Evolutionary conservation across 2,888 invertebrate species (phyloP).

Genomic region (Trissolcus japonicus): DNA sequence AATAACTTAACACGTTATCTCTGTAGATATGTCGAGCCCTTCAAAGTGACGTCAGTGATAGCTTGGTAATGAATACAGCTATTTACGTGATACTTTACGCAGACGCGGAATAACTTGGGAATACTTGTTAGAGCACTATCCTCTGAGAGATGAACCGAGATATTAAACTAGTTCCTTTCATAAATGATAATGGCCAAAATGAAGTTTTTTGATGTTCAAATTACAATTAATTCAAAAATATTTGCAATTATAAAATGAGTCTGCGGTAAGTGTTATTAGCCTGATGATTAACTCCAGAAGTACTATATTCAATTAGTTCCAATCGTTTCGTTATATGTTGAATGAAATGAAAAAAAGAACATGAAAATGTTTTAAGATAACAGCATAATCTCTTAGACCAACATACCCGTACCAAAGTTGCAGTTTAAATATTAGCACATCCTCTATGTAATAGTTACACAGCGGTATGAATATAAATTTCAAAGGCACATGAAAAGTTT

Average conservation of each 20-base stretch:
- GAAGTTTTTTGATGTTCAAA: too few relatives aligned
- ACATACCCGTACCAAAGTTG: slow-evolving; percentile 9
- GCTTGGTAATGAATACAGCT: slow-evolving; percentile 36
- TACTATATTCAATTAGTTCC: too few relatives aligned
- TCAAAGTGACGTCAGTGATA: slow-evolving; percentile 43
- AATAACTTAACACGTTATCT: slow-evolving; percentile 47
- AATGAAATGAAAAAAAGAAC: too few relatives aligned
- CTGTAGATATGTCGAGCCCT: slow-evolving; percentile 28
- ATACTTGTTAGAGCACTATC: slow-evolving; percentile 14
- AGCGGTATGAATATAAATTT: too few relatives aligned
- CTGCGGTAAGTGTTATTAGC: too few relatives aligned
- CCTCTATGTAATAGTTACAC: slow-evolving; percentile 11
- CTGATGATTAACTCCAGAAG: too few relatives aligned
- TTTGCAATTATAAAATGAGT: too few relatives aligned
- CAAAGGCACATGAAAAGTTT: too few relatives aligned
- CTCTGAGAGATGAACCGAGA: slow-evolving; percentile 9
- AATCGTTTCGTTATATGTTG: too few relatives aligned
- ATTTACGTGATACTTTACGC: slow-evolving; percentile 39
- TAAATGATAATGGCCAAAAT: slow-evolving; percentile 4
- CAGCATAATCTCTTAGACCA: slow-evolving; percentile 10
- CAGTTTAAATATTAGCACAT: slow-evolving; percentile 19
- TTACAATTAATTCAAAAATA: too few relatives aligned
- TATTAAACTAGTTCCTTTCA: not conserved
- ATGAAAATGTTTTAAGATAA: slow-evolving; percentile 5
- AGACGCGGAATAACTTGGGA: slow-evolving; percentile 20